Evolutionary conservation across 35 echinoderm and acorn worm genomes (phyloP).

Genomic region (Strongylocentrotus purpuratus): DNA sequence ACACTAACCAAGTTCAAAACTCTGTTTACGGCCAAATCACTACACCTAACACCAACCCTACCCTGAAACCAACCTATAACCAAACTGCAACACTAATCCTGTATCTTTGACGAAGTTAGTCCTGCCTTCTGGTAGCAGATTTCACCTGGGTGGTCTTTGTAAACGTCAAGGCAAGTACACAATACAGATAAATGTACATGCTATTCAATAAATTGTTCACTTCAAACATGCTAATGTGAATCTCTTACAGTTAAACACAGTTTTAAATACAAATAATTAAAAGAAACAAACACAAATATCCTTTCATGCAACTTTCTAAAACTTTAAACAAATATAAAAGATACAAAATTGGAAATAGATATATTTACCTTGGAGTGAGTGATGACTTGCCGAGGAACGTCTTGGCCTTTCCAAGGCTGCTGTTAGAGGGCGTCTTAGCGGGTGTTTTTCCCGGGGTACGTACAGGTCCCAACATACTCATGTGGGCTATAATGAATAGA

Average conservation of each 20-base stretch:
- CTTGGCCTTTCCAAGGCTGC: slow-evolving; percentile 73
- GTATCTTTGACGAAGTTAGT: too few species aligned
- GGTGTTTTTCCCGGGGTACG: slow-evolving; percentile 79
- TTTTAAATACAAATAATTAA: background rate
- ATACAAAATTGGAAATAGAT: background rate
- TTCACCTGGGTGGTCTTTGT: too few species aligned
- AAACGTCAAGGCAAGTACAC: too few species aligned
- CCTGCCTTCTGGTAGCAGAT: too few species aligned
- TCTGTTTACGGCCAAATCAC: background rate
- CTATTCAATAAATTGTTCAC: background rate
- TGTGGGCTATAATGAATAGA: slow-evolving; percentile 32
- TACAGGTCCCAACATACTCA: slow-evolving; percentile 78
- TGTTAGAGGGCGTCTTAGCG: slow-evolving; percentile 85
- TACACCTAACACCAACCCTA: too few species aligned
- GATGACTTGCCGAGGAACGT: slow-evolving; percentile 78
- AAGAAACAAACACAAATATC: background rate
- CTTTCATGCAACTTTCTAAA: background rate
- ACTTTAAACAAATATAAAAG: background rate
- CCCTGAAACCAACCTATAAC: too few species aligned
- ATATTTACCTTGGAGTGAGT: slow-evolving; percentile 80
- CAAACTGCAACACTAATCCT: too few species aligned
- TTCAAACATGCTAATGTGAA: background rate
- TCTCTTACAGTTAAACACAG: background rate
- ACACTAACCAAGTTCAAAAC: background rate
- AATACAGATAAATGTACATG: background rate